These are phyloP conservation scores for Corvus moneduloides DNA, from an alignment of 2,113 vertebrate genomes.

Conservation along the genomic window DNA sequence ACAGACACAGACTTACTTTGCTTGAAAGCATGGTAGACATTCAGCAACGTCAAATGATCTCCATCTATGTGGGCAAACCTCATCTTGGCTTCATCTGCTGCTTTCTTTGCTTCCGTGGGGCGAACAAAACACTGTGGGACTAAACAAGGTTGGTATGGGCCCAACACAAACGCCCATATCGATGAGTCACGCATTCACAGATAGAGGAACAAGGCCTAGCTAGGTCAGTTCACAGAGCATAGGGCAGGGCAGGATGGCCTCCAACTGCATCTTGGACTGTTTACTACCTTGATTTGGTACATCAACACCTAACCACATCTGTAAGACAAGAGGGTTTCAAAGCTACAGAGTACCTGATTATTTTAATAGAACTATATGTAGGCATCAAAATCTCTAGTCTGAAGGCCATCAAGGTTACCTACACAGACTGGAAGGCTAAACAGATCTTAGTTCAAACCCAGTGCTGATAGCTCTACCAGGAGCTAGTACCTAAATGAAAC, in stretches of 20 bases:
- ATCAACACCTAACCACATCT: constrained; percentile 90
- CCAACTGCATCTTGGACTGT: constrained; percentile 86
- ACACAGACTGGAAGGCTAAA: constrained; percentile 22
- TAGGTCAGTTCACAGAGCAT: constrained; percentile 93
- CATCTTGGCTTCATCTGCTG: constrained; percentile 98
- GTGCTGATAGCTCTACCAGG: constrained; percentile 78
- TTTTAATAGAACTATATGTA: constrained; percentile 76
- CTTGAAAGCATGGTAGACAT: constrained; percentile 98
- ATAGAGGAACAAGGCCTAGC: constrained; percentile 96
- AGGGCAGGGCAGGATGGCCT: constrained; percentile 89
- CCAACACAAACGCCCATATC: constrained; percentile 99
- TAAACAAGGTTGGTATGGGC: constrained; percentile 99
- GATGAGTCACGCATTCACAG: constrained; percentile 98
- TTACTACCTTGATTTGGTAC: constrained; percentile 87
- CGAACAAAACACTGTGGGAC: constrained; percentile 99
- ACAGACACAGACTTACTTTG: constrained; percentile 82
- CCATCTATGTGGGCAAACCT: constrained; percentile 98
- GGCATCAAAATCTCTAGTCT: constrained; percentile 73
- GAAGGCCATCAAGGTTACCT: constrained; percentile 77
- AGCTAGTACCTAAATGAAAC: constrained; percentile 5
- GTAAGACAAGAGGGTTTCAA: constrained; percentile 88
- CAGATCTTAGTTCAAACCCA: constrained; percentile 63
- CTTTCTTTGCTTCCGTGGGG: constrained; percentile 98
- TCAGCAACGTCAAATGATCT: constrained; percentile 97
- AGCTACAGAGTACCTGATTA: constrained; percentile 81